A percentile compares a stretch with the other conserved stretches of the same genome.
Evolutionary conservation across 2,888 invertebrate genomes (phyloP).

Genomic region (Morpho helenor): DNA sequence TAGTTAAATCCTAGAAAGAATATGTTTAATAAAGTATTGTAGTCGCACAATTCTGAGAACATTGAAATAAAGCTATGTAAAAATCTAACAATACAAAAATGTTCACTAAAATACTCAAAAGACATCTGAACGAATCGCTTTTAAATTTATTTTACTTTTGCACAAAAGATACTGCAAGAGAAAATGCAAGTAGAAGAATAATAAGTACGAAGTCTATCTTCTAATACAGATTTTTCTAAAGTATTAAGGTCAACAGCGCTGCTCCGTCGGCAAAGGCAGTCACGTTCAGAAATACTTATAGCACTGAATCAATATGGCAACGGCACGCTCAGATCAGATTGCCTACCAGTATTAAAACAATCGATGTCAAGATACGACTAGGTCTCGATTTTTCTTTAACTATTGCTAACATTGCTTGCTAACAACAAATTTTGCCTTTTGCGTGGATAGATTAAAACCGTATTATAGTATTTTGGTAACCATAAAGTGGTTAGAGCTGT

Average conservation of each 20-base stretch:
- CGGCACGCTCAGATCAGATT: conserved; percentile 8
- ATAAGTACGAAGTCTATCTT: conserved; percentile 2
- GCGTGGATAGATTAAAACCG: too few relatives aligned
- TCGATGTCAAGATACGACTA: conserved; percentile 5
- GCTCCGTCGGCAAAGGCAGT: conserved; percentile 3
- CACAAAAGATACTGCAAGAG: conserved; percentile 3
- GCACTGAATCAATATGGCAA: conserved; percentile 9
- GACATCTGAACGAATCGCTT: conserved; percentile 1
- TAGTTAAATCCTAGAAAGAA: too few relatives aligned
- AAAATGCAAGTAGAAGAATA: conserved; percentile 11
- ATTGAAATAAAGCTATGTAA: too few relatives aligned
- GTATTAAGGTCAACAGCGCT: conserved; percentile 11
- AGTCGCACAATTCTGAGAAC: too few relatives aligned
- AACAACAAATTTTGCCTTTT: too few relatives aligned
- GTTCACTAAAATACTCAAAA: background rate
- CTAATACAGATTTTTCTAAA: conserved; percentile 10
- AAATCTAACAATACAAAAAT: too few relatives aligned
- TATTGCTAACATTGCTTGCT: too few relatives aligned
- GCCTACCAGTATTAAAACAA: conserved; percentile 11
- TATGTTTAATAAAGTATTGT: too few relatives aligned
- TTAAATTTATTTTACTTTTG: conserved; percentile 1
- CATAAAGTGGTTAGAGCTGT: too few relatives aligned
- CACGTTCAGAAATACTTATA: conserved; percentile 11
- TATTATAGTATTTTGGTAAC: too few relatives aligned
- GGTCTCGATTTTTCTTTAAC: background rate